A percentile compares a stretch with the other conserved stretches of the same genome.
Conservation (phyloP, 2,797 vertebrate species). For the Anolis apletophallus region DNA sequence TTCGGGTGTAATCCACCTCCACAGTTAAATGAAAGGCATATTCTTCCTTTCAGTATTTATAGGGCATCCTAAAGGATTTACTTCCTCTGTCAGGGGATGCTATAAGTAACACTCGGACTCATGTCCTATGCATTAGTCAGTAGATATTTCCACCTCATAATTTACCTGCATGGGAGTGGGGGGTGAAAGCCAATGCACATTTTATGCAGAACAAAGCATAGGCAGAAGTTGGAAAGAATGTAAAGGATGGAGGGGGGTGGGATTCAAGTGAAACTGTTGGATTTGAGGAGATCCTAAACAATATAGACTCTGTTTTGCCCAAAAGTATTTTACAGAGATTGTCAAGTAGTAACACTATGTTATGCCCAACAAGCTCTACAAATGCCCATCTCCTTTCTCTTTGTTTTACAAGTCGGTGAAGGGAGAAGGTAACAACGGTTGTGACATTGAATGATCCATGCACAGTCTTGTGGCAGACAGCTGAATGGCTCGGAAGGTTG, state of each 20-base stretch:
- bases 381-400: no score
- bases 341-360: no score
- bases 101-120: not conserved
- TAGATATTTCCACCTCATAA: not conserved
- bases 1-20: not conserved
- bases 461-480: not conserved
- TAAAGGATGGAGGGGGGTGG: no score
- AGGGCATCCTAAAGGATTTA: slow-evolving; percentile 36
- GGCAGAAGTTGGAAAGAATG: no score
- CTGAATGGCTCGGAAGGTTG: not conserved
- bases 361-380: no score
- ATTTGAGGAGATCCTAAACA: no score
- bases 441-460: no score
- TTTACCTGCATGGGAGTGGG: not conserved
- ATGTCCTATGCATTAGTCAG: not conserved
- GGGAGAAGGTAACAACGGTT: no score
- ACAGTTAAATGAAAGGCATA: not conserved
- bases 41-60: not conserved
- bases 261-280: no score
- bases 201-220: not conserved
- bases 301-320: no score
- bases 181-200: not conserved
- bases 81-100: not conserved
- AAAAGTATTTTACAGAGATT: no score
- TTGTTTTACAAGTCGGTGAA: no score